Evolutionary conservation across 2,888 invertebrate genomes (phyloP), one percentile per base, ranked within the genome.

Genomic region (Pardosa pseudoannulata): DNA sequence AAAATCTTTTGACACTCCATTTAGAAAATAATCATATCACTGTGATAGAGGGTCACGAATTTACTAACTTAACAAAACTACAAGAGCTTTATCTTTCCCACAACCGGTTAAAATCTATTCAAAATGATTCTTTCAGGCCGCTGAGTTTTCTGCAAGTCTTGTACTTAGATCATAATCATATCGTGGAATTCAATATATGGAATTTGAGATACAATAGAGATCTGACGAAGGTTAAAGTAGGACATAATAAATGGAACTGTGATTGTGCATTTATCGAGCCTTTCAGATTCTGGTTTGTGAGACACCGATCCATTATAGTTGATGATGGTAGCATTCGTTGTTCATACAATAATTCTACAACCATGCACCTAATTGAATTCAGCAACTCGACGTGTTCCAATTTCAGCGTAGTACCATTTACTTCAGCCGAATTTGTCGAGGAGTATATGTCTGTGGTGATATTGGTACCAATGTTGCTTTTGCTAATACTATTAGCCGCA

Each of bases 221-320:
- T 72, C 92, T 96, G 88, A 93, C 94, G 16, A 94, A 93, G 88
- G 92, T 97, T 89, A 95, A 95, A 13, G 93, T 97, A 80, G 95
- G 96, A 1, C 79, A 87, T 64, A 96, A 96, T 91, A 95, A 95
- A 79, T 96, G 96, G 96, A 94, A 95, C 74, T 96, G 96, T 92
- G 95, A 96, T 90, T 96, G 96, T 91, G 95, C 95, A 90, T 96
- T 95, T 90, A 94, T 97, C 90, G 95, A 95, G 91, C 94, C 93
- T 91, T 94, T 95, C 90, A 94, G 95, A 89, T 95, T 95, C 91
- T 96, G 95, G 95, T 93, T 95, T 88, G 93, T 94, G 89, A 93
- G 94, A 89, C 94, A 94, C 70, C 94, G 93, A 89, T 93, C 94
- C 73, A 92, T 91, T 81, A 94, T 96, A 79, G 50, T 76, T n/a